Base-by-base conservation (phyloP, 1,140 invertebrate species). In the Muscidifurax raptorellus region DNA sequence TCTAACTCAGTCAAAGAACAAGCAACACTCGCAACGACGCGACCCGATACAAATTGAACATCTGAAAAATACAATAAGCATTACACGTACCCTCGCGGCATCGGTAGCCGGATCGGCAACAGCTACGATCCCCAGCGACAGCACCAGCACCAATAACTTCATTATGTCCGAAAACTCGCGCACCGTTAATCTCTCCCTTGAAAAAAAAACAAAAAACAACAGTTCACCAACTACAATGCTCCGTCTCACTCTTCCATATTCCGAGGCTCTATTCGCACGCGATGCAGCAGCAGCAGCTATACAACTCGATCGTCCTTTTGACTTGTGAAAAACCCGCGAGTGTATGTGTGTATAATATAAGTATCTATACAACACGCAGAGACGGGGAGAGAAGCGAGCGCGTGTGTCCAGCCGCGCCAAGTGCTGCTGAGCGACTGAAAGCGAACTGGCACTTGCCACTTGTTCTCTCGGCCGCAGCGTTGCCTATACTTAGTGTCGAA, bases 361-460 rank as follows among this genome's bases (percentile, higher is more conserved):
- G n/a, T n/a, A n/a, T n/a, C n/a, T 32, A 32, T 32, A 32, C 32
- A 32, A 5, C 32, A 52, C 13, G 15, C 13, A 52, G 47, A 52
- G 47, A 52, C 18, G n/a, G 1, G 6, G 72, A 18, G 59, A 47
- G 44, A 27, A 15, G 7, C 71, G 64, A 44, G 80, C n/a, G 80
- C 84, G 78, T 32, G 66, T 84, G 87, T 87, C 86, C 86, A 88
- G 84, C 87, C 89, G 89, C 88, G 87, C 87, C 90, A 89, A 92
- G 87, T 88, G 89, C 90, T 87, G 89, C 86, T 81, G 86, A 90
- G 87, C 90, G 90, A 92, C 91, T 91, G 90, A 87, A 80, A 77
- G 86, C 78, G 85, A 82, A 86, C 86, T 81, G 84, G 80, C 87
- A 85, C 86, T 88, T 89, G 85, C 84, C 80, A 78, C 82, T 83